Percentiles rank a stretch among this genome's conserved stretches.
phyloP scores from a whole-genome alignment of 2,113 vertebrate genomes.

The Rissa tridactyla region DNA sequence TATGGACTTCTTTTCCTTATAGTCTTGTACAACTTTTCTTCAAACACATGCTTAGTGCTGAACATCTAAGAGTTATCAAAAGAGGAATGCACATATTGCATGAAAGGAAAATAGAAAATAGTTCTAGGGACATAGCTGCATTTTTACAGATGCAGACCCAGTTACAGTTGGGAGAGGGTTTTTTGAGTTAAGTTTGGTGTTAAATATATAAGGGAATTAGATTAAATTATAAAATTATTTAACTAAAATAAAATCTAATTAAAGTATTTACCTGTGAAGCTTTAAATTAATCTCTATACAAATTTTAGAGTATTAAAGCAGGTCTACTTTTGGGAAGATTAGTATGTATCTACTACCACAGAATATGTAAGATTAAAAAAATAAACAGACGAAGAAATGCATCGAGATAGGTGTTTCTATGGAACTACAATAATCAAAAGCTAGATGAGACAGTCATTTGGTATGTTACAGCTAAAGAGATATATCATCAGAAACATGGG shows the following conservation, averaged over 20 bases:
- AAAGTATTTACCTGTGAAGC: neutral
- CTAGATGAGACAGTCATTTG: neutral
- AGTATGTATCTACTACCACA: neutral
- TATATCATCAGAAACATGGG: neutral
- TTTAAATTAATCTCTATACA: neutral
- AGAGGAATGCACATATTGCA: conserved; percentile 43
- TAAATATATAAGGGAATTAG: neutral
- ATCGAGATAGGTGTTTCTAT: neutral
- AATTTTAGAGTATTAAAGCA: neutral
- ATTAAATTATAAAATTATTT: neutral
- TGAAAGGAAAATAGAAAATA: conserved; percentile 21
- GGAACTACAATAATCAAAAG: neutral
- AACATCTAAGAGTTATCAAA: conserved; percentile 29
- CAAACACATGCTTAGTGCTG: conserved; percentile 10
- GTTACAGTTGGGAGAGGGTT: neutral
- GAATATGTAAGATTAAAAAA: neutral
- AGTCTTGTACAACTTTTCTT: conserved; percentile 35
- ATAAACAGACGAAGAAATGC: neutral
- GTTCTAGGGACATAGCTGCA: neutral
- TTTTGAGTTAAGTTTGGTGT: neutral
- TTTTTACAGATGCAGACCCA: neutral
- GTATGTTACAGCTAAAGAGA: neutral
- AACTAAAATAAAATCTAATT: neutral
- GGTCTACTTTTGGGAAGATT: neutral
- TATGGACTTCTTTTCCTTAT: neutral